Evolutionary conservation across 1,140 invertebrate species (phyloP).

Genomic region (Drosophila albomicans): DNA sequence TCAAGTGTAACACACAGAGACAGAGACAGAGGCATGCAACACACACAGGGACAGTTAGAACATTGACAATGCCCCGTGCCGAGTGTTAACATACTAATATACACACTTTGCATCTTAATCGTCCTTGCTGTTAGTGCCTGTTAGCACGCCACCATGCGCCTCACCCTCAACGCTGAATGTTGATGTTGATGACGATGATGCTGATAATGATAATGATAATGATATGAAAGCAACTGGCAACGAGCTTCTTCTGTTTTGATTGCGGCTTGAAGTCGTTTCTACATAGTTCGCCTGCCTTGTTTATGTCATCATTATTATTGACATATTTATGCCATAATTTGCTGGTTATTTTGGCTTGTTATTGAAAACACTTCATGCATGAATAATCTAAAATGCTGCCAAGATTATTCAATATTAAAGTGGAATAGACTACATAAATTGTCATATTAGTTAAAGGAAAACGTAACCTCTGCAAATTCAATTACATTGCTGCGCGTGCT

Average conservation of each 20-base stretch:
- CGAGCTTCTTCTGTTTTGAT: constrained; percentile 23
- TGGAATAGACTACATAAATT: not conserved
- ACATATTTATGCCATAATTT: constrained; percentile 59
- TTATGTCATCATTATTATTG: constrained; percentile 49
- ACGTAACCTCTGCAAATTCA: not conserved
- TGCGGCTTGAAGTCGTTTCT: constrained; percentile 40
- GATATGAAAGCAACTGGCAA: constrained; percentile 20
- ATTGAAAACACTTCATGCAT: constrained; percentile 49
- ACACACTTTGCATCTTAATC: constrained; percentile 83
- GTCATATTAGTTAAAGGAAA: not conserved
- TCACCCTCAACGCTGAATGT: not conserved
- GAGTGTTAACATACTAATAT: constrained; percentile 80
- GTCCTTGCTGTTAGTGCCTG: constrained; percentile 54
- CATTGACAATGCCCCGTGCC: constrained; percentile 40
- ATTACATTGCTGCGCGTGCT: not conserved
- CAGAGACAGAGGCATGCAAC: constrained; percentile 5
- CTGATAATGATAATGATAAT: constrained; percentile 26
- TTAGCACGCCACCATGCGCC: constrained; percentile 22
- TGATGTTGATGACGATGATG: constrained; percentile 17
- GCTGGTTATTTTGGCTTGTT: constrained; percentile 41
- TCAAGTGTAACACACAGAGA: constrained; percentile 46
- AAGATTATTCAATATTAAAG: not conserved
- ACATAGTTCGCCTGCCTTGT: constrained; percentile 27
- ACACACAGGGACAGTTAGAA: constrained; percentile 14
- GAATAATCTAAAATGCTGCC: constrained; percentile 24